Base-by-base conservation (phyloP, 2,797 vertebrate genomes). In the Pseudocheirus occidentalis region DNA sequence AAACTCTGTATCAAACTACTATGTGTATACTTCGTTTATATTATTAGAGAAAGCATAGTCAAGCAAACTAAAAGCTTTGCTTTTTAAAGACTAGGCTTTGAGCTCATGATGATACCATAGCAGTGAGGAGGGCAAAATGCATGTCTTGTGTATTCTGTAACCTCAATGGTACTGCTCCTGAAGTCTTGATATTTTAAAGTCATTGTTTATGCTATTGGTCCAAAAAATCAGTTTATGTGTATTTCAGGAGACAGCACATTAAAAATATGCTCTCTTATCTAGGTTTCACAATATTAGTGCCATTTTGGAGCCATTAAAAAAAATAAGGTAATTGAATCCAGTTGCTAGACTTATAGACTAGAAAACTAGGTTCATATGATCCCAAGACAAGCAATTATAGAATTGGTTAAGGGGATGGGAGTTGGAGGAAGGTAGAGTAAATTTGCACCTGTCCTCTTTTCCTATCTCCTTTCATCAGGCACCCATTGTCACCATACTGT, bases 41-140 rank as follows among this genome's bases (percentile, higher is more conserved):
- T 81, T 95, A 62, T 95, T 91, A 97, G 94, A 93, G 91, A 95
- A 95, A 93, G 96, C 50, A 58, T 89, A 97, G 40, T 16, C 56
- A 95, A 53, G 54, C 46, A 95, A 95, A 56, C 52, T 73, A 62
- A 93, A 96, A 62, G 58, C 54, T 95, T 95, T 96, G 73, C 31
- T 53, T 90, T 90, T 66, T 59, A 95, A 94, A 95, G 92, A 11
- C 90, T 95, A 52, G 3, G 31, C 92, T 95, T 57, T 66, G 87
- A 46, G 58, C 59, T 95, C 54, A 55, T 58, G 31, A 54, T 92
- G 50, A n/a, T 92, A 31, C 29, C 55, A 0, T 53, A 62, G 54
- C 90, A 94, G 62, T 92, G 59, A 46, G 92, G 92, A 93, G 89
- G 50, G 27, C 46, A 29, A 34, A 91, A 92, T 73, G 34, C 89